Conservation (phyloP, 2,113 vertebrate species). For the Phocoena sinus region DNA sequence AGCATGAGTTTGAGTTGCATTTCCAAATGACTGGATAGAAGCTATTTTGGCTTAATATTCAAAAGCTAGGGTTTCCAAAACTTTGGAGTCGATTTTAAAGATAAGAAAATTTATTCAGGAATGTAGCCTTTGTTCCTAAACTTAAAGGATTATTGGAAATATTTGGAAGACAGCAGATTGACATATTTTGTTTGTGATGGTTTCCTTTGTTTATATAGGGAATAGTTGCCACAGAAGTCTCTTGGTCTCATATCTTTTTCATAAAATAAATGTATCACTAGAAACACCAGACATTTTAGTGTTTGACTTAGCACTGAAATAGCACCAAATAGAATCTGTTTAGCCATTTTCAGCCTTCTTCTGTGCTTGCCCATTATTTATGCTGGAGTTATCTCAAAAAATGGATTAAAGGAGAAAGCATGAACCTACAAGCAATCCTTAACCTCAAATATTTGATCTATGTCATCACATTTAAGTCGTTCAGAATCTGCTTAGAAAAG, state of each 20-base stretch:
- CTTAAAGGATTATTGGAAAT: conserved; percentile 39
- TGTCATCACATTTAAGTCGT: conserved; percentile 62
- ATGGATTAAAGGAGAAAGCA: conserved; percentile 51
- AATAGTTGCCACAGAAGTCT: not conserved
- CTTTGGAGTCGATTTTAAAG: conserved; percentile 45
- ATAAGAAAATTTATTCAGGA: conserved; percentile 63
- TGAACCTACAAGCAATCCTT: conserved; percentile 56
- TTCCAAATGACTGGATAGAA: conserved; percentile 41
- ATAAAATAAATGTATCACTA: conserved; percentile 35
- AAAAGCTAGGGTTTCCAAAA: conserved; percentile 45
- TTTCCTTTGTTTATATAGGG: conserved; percentile 31
- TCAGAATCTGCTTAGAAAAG: conserved; percentile 55
- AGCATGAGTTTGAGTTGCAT: not conserved
- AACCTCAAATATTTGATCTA: conserved; percentile 71
- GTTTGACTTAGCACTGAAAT: conserved; percentile 54
- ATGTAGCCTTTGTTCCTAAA: conserved; percentile 40
- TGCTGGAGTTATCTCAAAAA: conserved; percentile 67
- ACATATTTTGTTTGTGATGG: conserved; percentile 11
- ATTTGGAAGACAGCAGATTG: conserved; percentile 18
- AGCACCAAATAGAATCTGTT: not conserved
- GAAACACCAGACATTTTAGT: conserved; percentile 41
- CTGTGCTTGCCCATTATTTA: conserved; percentile 48
- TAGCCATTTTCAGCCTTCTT: conserved; percentile 31
- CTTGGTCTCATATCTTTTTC: conserved; percentile 52
- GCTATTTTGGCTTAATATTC: conserved; percentile 21